Evolutionary conservation across 2,888 invertebrate genomes (phyloP).

Genomic region (Odontomyia ornata): DNA sequence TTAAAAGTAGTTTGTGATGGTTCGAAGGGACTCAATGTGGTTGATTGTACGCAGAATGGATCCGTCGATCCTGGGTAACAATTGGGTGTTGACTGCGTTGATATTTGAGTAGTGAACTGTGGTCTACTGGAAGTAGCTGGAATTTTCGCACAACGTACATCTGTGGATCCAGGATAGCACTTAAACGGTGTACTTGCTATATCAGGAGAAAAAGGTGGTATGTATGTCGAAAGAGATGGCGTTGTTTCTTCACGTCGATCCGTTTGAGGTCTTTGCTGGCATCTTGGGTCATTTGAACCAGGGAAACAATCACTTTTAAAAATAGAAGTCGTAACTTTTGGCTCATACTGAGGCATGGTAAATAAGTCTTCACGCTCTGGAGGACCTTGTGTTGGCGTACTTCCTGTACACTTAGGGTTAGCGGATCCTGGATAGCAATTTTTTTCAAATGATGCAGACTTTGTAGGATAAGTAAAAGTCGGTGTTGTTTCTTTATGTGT

Average conservation of each 20-base stretch:
- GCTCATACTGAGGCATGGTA: no score
- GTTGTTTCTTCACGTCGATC: slow-evolving; percentile 38
- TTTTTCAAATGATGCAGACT: slow-evolving; percentile 10
- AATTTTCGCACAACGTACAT: slow-evolving; percentile 55
- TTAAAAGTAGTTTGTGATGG: slow-evolving; percentile 11
- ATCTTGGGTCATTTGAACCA: slow-evolving; percentile 57
- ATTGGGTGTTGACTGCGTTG: slow-evolving; percentile 48
- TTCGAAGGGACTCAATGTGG: neutral
- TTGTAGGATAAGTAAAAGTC: neutral
- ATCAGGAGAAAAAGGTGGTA: slow-evolving; percentile 55
- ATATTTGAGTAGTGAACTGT: neutral
- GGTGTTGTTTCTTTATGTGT: slow-evolving; percentile 42
- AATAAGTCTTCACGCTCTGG: no score
- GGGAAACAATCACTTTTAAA: slow-evolving; percentile 54
- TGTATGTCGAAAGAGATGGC: slow-evolving; percentile 54
- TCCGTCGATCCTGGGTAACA: slow-evolving; percentile 57
- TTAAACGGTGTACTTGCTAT: slow-evolving; percentile 51
- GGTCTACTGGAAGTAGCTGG: slow-evolving; percentile 31
- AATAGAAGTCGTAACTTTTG: no score
- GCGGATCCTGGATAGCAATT: slow-evolving; percentile 56
- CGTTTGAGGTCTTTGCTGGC: slow-evolving; percentile 52
- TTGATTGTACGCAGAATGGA: slow-evolving; percentile 55
- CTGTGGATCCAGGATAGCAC: slow-evolving; percentile 54
- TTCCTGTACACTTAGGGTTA: neutral
- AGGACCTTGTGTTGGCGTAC: no score